Conservation (phyloP, 2,888 invertebrate species). For the Agonopterix heracliana region DNA sequence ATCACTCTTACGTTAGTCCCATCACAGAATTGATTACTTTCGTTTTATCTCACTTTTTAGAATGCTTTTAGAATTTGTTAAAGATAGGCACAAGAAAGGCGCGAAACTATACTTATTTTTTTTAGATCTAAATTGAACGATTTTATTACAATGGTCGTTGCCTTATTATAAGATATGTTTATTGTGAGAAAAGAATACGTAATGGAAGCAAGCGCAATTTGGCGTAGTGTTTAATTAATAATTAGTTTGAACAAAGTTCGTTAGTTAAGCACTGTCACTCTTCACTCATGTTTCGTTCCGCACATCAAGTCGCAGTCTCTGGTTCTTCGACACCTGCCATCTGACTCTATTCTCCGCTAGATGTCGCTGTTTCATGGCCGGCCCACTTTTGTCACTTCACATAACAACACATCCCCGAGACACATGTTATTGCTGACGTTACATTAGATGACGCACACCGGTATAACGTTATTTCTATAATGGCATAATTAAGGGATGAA, state of each 20-base stretch:
- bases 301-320: constrained; percentile 68
- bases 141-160: constrained; percentile 47
- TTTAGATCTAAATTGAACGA: constrained; percentile 46
- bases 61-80: constrained; percentile 54
- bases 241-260: constrained; percentile 26
- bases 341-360: constrained; percentile 53
- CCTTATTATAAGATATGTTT: constrained; percentile 68
- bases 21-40: constrained; percentile 59
- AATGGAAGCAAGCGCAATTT: constrained; percentile 74
- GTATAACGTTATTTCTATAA: constrained; percentile 9
- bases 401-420: constrained; percentile 52
- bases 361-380: constrained; percentile 71
- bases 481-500: constrained; percentile 25
- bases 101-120: constrained; percentile 46
- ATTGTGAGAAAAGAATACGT: constrained; percentile 53
- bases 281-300: constrained; percentile 69
- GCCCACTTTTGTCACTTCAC: constrained; percentile 67
- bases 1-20: constrained; percentile 50
- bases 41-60: constrained; percentile 46
- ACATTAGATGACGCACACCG: constrained; percentile 8
- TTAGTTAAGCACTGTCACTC: constrained; percentile 12
- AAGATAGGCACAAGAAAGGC: constrained; percentile 72
- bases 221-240: constrained; percentile 43
- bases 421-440: constrained; percentile 47
- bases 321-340: constrained; percentile 70